Percentiles rank a stretch among this genome's conserved stretches.
Evolutionary conservation across 1,140 invertebrate species (phyloP).

Genomic region (Antheraea pernyi): DNA sequence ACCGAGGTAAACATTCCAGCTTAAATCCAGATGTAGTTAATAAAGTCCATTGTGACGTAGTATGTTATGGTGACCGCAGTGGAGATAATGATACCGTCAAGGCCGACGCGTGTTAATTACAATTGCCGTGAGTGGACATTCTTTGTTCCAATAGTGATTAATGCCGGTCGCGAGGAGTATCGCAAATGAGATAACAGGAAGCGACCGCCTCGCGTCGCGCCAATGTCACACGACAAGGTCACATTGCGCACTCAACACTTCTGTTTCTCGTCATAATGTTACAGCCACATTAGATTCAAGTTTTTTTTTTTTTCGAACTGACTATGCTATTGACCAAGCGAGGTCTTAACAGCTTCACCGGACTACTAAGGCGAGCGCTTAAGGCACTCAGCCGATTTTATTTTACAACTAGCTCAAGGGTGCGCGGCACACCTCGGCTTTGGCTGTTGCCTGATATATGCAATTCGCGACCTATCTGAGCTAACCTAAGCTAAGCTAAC

Average conservation of each 20-base stretch:
- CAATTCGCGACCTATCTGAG: no score
- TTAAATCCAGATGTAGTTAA: constrained; percentile 43
- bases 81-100: constrained; percentile 65
- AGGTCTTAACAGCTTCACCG: no score
- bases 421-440: no score
- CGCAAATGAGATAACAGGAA: constrained; percentile 73
- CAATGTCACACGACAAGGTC: constrained; percentile 67
- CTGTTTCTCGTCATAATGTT: constrained; percentile 8
- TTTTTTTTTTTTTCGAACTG: no score
- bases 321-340: no score
- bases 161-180: constrained; percentile 63
- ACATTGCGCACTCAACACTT: constrained; percentile 11
- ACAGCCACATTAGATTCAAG: constrained; percentile 1
- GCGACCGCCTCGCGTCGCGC: constrained; percentile 51
- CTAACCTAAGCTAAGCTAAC: no score
- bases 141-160: constrained; percentile 77
- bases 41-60: constrained; percentile 65
- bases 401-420: no score
- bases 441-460: no score
- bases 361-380: no score
- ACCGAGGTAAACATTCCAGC: constrained; percentile 64
- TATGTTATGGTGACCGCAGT: constrained; percentile 55
- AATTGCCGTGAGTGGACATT: constrained; percentile 76
- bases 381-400: no score
- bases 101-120: constrained; percentile 73